These are phyloP conservation scores for Drosophila silvestris DNA, from an alignment of 2,888 invertebrate genomes.

Conservation along the genomic window DNA sequence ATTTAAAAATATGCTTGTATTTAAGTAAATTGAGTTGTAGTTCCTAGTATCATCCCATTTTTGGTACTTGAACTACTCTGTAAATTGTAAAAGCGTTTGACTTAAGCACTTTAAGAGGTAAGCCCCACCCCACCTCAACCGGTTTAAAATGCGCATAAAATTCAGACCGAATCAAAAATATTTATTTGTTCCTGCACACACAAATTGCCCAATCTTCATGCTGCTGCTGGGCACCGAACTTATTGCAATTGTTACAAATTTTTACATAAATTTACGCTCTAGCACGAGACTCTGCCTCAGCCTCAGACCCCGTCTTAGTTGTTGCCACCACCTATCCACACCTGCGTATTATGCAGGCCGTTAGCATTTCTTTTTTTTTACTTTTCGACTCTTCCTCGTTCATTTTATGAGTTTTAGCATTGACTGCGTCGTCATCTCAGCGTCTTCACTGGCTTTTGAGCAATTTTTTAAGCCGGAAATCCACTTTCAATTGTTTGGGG, in stretches of 20 bases:
- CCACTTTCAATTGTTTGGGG: conserved; percentile 82
- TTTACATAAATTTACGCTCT: conserved; percentile 81
- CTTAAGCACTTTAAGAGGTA: conserved; percentile 17
- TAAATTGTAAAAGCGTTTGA: background rate
- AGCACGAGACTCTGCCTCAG: conserved; percentile 39
- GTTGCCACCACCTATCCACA: conserved; percentile 12
- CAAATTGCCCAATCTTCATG: conserved; percentile 54
- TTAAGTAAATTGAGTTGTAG: conserved; percentile 41
- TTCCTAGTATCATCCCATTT: background rate
- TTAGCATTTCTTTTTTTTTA: conserved; percentile 44
- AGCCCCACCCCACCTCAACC: background rate
- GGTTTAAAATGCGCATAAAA: conserved; percentile 61
- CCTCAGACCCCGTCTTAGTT: background rate
- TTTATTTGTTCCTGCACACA: conserved; percentile 71
- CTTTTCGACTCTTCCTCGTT: conserved; percentile 40
- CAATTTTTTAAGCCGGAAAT: conserved; percentile 77
- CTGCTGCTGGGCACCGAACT: conserved; percentile 57
- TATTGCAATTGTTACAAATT: conserved; percentile 78
- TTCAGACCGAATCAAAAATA: conserved; percentile 41
- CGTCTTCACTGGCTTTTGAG: conserved; percentile 50
- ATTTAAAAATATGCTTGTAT: conserved; percentile 60
- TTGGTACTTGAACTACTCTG: background rate
- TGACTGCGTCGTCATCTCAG: conserved; percentile 33
- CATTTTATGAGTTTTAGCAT: conserved; percentile 70
- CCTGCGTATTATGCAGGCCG: conserved; percentile 54